Base-by-base conservation (phyloP, 2,113 vertebrate genomes). In the Hoplias malabaricus region DNA sequence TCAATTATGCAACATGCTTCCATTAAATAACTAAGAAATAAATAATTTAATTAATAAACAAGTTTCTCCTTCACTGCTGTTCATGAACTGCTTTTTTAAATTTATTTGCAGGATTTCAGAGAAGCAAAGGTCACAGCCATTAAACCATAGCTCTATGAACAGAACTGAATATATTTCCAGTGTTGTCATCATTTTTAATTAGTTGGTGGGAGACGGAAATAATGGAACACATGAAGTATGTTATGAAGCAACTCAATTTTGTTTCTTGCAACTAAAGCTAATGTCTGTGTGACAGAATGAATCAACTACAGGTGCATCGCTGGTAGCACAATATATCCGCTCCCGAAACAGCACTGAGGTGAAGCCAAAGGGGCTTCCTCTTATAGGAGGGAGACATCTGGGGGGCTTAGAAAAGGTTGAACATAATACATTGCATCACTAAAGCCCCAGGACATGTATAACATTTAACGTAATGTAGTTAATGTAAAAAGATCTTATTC, bases 241-340 rank as follows among this genome's bases (percentile, higher is more conserved):
- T 33, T 48, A 48, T 48, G 6, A 48, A n/a, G 19, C 1, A n/a
- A 48, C n/a, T n/a, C n/a, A n/a, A n/a, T n/a, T n/a, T n/a, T n/a
- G n/a, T n/a, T n/a, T n/a, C n/a, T n/a, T n/a, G n/a, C n/a, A n/a
- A n/a, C n/a, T n/a, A n/a, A n/a, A n/a, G n/a, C n/a, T n/a, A n/a
- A n/a, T n/a, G n/a, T n/a, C n/a, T 54, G 46, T 1, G 14, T 71
- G 59, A 70, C 79, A 43, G 50, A 34, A 79, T 73, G 82, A 84
- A 86, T 79, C 36, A 80, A 80, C 84, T 79, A 66, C 53, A 78
- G 69, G 66, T 82, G 70, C 75, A 84, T 71, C 48, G 57, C 69
- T 80, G 62, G 31, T 53, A 61, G 36, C 25, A 56, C 69, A 59
- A 81, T 86, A 75, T 83, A 83, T 83, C 75, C 71, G 48, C 80